Evolutionary conservation across 2,113 vertebrate genomes (phyloP).

Genomic region (Tenebrosternarchus preto): DNA sequence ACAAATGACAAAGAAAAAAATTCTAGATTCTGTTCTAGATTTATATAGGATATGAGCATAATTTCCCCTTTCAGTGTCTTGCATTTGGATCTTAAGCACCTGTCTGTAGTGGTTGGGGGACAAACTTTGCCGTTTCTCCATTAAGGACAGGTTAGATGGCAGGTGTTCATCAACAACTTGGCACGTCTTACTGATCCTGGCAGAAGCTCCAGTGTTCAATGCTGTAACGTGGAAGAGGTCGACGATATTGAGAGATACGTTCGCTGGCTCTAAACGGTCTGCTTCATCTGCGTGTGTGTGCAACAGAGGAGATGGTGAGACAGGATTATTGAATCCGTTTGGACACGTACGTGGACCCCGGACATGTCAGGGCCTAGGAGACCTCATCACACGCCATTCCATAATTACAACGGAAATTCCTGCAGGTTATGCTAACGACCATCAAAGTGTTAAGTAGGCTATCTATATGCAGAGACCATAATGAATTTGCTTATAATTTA

Average conservation of each 20-base stretch:
- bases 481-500: slow-evolving; percentile 82
- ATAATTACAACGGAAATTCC: slow-evolving; percentile 72
- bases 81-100: too few species aligned
- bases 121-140: slow-evolving; percentile 26
- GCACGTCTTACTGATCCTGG: neutral
- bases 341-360: slow-evolving; percentile 10
- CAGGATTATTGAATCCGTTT: neutral
- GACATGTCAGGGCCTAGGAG: slow-evolving; percentile 42
- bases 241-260: neutral
- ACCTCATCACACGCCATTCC: slow-evolving; percentile 57
- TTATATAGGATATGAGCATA: neutral
- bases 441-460: slow-evolving; percentile 77
- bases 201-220: neutral
- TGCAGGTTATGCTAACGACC: slow-evolving; percentile 75
- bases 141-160: slow-evolving; percentile 7
- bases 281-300: neutral
- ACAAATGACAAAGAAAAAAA: neutral
- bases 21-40: neutral
- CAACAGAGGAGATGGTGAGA: neutral
- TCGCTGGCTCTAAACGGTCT: too few species aligned
- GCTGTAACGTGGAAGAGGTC: neutral
- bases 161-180: neutral
- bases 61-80: too few species aligned
- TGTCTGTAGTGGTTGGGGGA: neutral
- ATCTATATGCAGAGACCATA: slow-evolving; percentile 83